A percentile compares a stretch with the other conserved stretches of the same genome.
Conservation (phyloP, 2,797 vertebrate species). For the Gorsachius magnificus region DNA sequence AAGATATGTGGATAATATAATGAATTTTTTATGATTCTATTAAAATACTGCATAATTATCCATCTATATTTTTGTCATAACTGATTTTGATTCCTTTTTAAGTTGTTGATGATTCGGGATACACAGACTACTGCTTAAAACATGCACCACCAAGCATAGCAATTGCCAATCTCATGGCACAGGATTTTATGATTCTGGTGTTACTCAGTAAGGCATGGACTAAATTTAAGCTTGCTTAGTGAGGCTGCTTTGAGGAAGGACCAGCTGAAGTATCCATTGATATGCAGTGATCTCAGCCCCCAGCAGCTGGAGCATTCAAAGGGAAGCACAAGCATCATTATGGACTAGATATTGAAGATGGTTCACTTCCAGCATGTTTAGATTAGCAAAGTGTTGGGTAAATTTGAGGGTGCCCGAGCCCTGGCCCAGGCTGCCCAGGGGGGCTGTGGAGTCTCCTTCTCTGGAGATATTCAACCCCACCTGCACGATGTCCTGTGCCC, state of each 20-base stretch:
- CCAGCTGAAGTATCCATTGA: background rate
- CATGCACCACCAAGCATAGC: background rate
- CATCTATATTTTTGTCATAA: background rate
- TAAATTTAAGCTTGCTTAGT: background rate
- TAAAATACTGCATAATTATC: background rate
- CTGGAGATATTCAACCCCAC: no score
- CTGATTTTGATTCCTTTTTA: background rate
- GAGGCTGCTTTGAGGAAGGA: background rate
- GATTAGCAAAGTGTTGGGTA: background rate
- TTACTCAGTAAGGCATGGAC: background rate
- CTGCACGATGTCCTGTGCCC: no score
- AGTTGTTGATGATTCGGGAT: background rate
- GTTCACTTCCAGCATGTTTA: background rate
- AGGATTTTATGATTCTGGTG: background rate
- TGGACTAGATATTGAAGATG: background rate
- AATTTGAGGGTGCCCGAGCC: no score
- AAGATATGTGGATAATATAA: background rate
- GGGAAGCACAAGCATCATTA: background rate
- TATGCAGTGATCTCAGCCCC: background rate
- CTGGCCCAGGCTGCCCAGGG: no score
- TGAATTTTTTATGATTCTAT: background rate
- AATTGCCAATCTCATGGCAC: background rate
- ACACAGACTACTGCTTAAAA: background rate
- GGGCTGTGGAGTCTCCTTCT: no score
- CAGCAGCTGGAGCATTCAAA: background rate